Conservation (phyloP, 2,797 vertebrate species). For the Avahi laniger region DNA sequence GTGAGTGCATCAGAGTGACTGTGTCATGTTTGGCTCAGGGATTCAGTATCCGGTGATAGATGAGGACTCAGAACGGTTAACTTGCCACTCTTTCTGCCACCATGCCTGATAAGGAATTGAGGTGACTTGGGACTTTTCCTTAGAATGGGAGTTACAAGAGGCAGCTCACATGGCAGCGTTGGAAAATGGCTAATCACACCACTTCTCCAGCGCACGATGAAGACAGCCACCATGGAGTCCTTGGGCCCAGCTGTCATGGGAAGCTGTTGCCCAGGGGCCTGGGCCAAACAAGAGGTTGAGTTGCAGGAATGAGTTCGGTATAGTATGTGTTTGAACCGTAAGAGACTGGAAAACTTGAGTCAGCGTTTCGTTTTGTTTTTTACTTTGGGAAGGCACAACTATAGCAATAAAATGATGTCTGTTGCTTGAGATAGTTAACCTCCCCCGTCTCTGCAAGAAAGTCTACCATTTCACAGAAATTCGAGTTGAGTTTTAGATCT, state of each 20-base stretch:
- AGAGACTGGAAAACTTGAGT: neutral
- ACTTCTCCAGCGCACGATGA: neutral
- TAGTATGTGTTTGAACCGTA: neutral
- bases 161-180: neutral
- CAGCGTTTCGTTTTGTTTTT: neutral
- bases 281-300: neutral
- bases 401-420: neutral
- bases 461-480: neutral
- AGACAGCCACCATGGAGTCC: too few species aligned
- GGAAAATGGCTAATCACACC: neutral
- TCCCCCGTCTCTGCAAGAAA: neutral
- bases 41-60: neutral
- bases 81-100: neutral
- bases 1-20: neutral
- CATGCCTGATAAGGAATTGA: neutral
- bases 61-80: neutral
- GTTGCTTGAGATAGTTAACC: neutral
- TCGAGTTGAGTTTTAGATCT: neutral
- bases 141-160: neutral
- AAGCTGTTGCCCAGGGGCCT: neutral
- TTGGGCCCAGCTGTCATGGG: neutral
- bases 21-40: neutral
- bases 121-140: neutral
- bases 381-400: neutral
- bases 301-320: neutral